Evolutionary conservation across 2,797 vertebrate species (phyloP).

Genomic region (Sciurus carolinensis): DNA sequence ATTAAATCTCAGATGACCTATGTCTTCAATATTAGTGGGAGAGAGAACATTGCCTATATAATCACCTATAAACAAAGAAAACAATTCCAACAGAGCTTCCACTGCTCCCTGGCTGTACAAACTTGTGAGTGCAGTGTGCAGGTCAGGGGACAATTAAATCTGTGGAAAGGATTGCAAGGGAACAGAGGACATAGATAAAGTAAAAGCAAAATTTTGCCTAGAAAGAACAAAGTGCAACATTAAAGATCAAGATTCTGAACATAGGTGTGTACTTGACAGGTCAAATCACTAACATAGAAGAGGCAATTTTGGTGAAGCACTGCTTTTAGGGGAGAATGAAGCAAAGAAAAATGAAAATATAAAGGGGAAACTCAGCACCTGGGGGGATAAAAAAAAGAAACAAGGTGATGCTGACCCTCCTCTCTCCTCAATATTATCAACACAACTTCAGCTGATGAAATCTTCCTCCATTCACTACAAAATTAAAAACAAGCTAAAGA

Average conservation of each 20-base stretch:
- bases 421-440: background rate
- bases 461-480: background rate
- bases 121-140: background rate
- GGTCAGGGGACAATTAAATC: background rate
- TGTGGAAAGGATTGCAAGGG: background rate
- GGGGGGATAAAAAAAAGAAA: background rate
- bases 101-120: background rate
- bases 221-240: conserved; percentile 1
- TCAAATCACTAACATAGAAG: background rate
- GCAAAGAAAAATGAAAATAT: background rate
- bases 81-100: background rate
- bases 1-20: background rate
- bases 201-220: background rate
- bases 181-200: background rate
- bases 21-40: background rate
- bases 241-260: conserved; percentile 10
- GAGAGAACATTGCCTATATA: background rate
- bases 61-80: background rate
- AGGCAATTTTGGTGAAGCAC: background rate
- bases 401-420: background rate
- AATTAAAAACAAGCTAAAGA: background rate
- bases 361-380: background rate
- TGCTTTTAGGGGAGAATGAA: background rate
- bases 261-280: background rate
- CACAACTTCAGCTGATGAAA: background rate